A percentile compares a stretch with the other conserved stretches of the same genome.
These are phyloP conservation scores for Cerastoderma edule DNA, from an alignment of 2,888 invertebrate species.

Conservation along the genomic window DNA sequence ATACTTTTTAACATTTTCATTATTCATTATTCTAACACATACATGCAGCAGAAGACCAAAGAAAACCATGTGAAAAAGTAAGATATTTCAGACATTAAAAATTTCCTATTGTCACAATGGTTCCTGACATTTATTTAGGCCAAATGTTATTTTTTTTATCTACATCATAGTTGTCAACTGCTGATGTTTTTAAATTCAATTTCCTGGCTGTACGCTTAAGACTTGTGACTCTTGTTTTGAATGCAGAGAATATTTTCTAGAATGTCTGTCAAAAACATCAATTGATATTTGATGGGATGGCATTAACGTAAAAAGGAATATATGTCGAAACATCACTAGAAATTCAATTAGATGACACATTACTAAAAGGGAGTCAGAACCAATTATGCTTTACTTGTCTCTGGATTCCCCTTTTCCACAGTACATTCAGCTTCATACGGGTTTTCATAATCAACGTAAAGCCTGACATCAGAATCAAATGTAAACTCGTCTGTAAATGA, in stretches of 20 bases:
- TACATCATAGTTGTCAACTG: no score
- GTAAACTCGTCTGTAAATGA: constrained; percentile 50
- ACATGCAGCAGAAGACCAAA: no score
- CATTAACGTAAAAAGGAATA: not conserved
- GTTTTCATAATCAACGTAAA: constrained; percentile 52
- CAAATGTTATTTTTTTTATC: no score
- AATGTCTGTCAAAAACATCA: not conserved
- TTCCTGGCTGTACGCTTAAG: no score
- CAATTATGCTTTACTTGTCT: constrained; percentile 22
- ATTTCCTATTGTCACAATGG: no score
- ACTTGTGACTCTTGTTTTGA: not conserved
- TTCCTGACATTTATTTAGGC: no score
- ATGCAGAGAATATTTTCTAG: not conserved
- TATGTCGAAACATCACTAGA: not conserved
- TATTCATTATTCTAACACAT: no score
- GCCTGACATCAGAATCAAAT: constrained; percentile 61
- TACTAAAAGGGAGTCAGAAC: constrained; percentile 2
- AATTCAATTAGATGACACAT: not conserved
- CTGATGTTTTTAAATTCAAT: no score
- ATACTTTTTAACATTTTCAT: no score
- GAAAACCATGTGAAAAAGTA: no score
- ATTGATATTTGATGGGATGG: not conserved
- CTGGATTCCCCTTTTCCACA: constrained; percentile 53
- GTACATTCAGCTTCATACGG: constrained; percentile 44
- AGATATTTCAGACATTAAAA: no score